These are phyloP conservation scores for Theretra japonica DNA, from an alignment of 2,888 invertebrate species.

Conservation along the genomic window DNA sequence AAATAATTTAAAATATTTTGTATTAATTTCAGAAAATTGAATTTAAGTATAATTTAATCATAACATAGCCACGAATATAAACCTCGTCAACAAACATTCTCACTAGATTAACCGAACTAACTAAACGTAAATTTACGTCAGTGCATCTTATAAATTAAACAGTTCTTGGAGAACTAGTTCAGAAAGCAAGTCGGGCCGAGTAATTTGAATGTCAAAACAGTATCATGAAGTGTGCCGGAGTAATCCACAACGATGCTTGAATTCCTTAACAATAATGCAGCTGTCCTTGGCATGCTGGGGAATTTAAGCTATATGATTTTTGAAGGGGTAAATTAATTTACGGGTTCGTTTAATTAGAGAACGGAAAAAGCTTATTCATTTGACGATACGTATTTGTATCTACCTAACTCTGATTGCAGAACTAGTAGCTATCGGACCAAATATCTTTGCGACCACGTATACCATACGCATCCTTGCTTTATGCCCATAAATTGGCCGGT, in stretches of 20 bases:
- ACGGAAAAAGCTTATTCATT: no score
- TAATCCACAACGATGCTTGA: slow-evolving; percentile 1
- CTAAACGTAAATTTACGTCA: neutral
- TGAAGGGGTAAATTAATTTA: no score
- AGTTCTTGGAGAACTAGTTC: slow-evolving; percentile 12
- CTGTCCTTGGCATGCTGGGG: neutral
- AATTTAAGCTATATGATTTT: no score
- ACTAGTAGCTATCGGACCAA: no score
- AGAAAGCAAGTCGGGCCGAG: slow-evolving; percentile 27
- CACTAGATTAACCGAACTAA: neutral
- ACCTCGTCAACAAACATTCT: neutral
- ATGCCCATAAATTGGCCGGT: no score
- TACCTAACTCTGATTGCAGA: no score
- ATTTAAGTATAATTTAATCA: neutral
- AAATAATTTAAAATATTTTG: no score
- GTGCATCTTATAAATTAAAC: slow-evolving; percentile 22
- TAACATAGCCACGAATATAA: neutral
- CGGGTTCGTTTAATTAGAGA: no score
- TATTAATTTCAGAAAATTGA: no score
- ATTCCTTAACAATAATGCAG: neutral
- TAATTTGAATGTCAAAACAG: slow-evolving; percentile 39
- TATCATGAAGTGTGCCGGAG: slow-evolving; percentile 30
- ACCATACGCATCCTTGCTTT: no score
- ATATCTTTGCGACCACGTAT: no score
- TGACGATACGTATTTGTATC: no score